Evolutionary conservation across 2,888 invertebrate species (phyloP), one percentile per base, ranked within the genome.

Genomic region (Agrochola lota): DNA sequence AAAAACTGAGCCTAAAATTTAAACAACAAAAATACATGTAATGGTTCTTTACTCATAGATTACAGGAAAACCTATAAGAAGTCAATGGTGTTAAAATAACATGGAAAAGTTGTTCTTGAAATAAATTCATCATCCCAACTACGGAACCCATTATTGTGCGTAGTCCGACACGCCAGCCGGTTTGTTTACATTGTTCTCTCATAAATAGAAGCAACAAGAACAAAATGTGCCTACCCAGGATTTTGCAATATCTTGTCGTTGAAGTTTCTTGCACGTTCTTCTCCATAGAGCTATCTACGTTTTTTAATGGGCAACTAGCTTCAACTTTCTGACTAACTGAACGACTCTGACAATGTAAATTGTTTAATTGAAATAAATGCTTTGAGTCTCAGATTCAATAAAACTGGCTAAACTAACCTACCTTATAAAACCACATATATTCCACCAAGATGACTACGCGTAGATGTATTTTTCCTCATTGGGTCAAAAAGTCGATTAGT

Each of bases 401-500:
- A 66, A 40, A 35, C 57, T 30, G 12, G 57, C 6, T n/a, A 12
- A 52, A 57, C 59, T 30, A 23, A 20, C 43, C 43, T 66, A 20
- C 1, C 3, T 20, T 46, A 43, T 17, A 8, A 20, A 62, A 55
- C n/a, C n/a, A 26, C n/a, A 43, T 15, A 9, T 30, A 30, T 52
- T 66, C 40, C 49, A 20, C n/a, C 30, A 66, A 59, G 7, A 52
- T 57, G 30, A 46, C n/a, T 74, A 40, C 30, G 20, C 7, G 23
- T 26, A 9, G 12, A 40, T 59, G 6, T 59, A 43, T 59, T 75
- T 46, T 30, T 52, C n/a, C 59, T 66, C 20, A 30, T 43, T 40
- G 52, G 62, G n/a, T 60, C 0, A 35, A 78, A 70, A 43, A 69
- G 8, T 43, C 11, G 12, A 74, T 49, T 52, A 26, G 23, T 74